Percentiles rank a stretch among this genome's conserved stretches.
These are phyloP conservation scores for Daboia siamensis DNA, from an alignment of 2,113 vertebrate species.

Conservation along the genomic window DNA sequence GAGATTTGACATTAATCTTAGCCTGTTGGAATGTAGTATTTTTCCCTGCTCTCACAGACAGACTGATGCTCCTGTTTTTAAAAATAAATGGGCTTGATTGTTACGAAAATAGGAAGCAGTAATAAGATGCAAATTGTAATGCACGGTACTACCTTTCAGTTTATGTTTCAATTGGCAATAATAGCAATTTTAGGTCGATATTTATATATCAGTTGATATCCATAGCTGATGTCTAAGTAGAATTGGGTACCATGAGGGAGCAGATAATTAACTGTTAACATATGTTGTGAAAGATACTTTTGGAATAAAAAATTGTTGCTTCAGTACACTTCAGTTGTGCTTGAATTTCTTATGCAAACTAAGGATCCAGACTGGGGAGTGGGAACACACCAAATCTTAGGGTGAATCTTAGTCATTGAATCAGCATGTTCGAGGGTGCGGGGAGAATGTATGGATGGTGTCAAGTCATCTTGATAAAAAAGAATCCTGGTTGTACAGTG, in stretches of 20 bases:
- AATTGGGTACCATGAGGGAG: neutral
- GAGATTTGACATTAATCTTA: neutral
- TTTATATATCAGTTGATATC: neutral
- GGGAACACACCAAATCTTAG: slow-evolving; percentile 1
- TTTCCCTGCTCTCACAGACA: neutral
- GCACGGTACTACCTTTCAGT: neutral
- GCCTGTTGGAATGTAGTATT: neutral
- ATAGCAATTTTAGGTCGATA: neutral
- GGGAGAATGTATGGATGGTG: neutral
- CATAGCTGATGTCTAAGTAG: neutral
- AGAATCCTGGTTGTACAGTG: too few relatives aligned
- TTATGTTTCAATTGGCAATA: neutral
- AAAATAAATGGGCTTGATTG: neutral
- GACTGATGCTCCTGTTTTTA: neutral
- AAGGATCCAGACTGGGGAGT: neutral
- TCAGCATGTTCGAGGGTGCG: neutral
- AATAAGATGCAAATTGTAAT: neutral
- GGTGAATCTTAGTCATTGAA: neutral
- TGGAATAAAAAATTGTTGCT: neutral
- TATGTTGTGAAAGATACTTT: neutral
- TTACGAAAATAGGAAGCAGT: neutral
- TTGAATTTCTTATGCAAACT: neutral
- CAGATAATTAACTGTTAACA: neutral
- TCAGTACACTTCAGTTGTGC: neutral
- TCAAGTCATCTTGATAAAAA: neutral